phyloP scores from a whole-genome alignment of 2,888 invertebrate genomes.

The Brachypalpus laphriformis region DNA sequence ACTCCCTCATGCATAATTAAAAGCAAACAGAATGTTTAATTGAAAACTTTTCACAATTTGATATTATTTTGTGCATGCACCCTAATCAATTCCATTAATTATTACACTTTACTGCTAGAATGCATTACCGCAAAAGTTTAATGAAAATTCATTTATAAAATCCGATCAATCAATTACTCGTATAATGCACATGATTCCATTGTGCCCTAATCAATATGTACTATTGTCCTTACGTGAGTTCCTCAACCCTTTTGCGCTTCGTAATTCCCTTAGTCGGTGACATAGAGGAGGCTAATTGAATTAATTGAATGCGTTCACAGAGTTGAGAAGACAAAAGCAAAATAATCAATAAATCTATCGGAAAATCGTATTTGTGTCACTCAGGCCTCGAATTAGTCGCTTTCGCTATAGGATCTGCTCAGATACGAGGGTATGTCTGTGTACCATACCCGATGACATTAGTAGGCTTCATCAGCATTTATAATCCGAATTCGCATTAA shows the following conservation, averaged over 20 bases:
- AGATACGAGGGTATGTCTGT: neutral
- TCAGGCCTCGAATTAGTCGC: slow-evolving; percentile 13
- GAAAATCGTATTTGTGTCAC: slow-evolving; percentile 39
- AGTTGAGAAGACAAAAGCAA: slow-evolving; percentile 2
- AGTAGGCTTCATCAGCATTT: slow-evolving; percentile 33
- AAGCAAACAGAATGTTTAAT: neutral
- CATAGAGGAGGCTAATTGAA: slow-evolving; percentile 31
- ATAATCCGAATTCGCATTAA: slow-evolving; percentile 30
- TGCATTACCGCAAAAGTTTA: too few relatives aligned
- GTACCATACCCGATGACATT: slow-evolving; percentile 13
- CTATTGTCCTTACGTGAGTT: neutral
- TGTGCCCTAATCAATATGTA: neutral
- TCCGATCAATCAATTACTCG: too few relatives aligned
- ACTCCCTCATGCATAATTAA: neutral
- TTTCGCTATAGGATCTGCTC: neutral
- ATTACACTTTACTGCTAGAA: neutral
- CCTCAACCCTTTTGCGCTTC: slow-evolving; percentile 27
- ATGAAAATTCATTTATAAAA: too few relatives aligned
- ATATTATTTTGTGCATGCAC: neutral
- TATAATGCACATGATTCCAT: neutral
- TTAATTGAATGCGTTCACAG: slow-evolving; percentile 17
- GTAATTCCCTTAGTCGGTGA: neutral
- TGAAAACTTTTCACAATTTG: neutral
- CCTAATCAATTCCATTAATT: neutral
- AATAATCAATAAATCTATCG: slow-evolving; percentile 7